A percentile compares a stretch with the other conserved stretches of the same genome.
Evolutionary conservation across 2,113 vertebrate genomes (phyloP).

Genomic region (Axis porcinus): DNA sequence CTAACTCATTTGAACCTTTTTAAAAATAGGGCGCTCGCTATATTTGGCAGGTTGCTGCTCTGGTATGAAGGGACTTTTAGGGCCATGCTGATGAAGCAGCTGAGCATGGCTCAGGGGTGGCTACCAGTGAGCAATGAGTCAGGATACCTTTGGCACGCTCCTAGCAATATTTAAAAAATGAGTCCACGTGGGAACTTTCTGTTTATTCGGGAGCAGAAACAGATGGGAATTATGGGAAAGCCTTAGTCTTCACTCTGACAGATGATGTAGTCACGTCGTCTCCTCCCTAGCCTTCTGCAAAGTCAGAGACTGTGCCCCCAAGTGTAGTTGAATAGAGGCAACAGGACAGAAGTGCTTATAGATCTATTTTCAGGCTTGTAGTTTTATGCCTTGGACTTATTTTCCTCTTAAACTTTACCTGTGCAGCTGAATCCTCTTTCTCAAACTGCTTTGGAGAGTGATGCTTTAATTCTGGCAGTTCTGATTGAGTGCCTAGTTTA

Average conservation of each 20-base stretch:
- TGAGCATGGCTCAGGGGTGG: not conserved
- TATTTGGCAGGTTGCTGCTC: constrained; percentile 49
- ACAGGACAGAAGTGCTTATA: not conserved
- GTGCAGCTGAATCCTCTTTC: not conserved
- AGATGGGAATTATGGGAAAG: constrained; percentile 8
- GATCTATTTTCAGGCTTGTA: not conserved
- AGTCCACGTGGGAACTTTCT: not conserved
- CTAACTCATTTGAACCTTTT: constrained; percentile 49
- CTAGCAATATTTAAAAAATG: constrained; percentile 19
- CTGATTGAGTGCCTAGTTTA: not conserved
- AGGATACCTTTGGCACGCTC: not conserved
- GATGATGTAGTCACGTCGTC: not conserved
- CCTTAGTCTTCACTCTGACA: not conserved
- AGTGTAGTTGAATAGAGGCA: not conserved
- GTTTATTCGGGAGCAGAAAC: constrained; percentile 7
- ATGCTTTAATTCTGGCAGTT: not conserved
- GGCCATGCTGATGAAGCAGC: constrained; percentile 20
- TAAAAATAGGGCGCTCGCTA: constrained; percentile 45
- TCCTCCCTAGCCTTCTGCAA: not conserved
- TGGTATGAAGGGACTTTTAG: constrained; percentile 53
- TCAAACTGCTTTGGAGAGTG: not conserved
- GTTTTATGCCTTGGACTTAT: not conserved
- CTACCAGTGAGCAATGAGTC: constrained; percentile 7
- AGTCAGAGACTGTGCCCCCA: not conserved
- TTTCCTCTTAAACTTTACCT: constrained; percentile 28